A percentile compares a stretch with the other conserved stretches of the same genome.
These are phyloP conservation scores for Euura lappo DNA, from an alignment of 1,140 invertebrate species.

Conservation along the genomic window DNA sequence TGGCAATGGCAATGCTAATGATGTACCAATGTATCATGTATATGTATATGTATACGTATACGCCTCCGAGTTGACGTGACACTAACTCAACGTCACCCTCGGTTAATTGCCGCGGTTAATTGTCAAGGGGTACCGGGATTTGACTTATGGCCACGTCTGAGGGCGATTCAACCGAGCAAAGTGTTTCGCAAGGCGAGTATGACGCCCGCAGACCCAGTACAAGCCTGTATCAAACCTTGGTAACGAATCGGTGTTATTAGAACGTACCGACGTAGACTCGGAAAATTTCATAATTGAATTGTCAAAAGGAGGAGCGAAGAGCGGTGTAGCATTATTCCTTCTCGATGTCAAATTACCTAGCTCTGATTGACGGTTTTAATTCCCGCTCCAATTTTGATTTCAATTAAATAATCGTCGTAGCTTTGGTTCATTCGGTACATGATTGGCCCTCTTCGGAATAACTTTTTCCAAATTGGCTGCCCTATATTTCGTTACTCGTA, in stretches of 20 bases:
- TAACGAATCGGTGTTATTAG: neutral
- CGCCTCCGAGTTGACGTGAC: neutral
- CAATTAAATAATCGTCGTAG: too few species aligned
- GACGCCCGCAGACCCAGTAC: neutral
- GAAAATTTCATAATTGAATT: neutral
- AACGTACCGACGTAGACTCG: neutral
- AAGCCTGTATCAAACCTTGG: too few species aligned
- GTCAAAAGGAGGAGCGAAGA: neutral
- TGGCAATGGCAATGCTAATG: neutral
- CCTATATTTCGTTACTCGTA: too few species aligned
- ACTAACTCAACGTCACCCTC: neutral
- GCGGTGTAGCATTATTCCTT: neutral
- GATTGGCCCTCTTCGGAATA: too few species aligned
- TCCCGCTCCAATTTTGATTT: too few species aligned
- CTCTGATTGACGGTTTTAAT: too few species aligned
- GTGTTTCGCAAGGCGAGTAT: neutral
- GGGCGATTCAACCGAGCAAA: slow-evolving; percentile 4
- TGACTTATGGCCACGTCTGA: neutral
- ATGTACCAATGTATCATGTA: neutral
- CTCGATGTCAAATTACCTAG: neutral
- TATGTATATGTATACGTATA: neutral
- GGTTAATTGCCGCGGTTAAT: neutral
- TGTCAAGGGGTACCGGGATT: neutral
- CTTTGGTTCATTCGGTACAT: too few species aligned
- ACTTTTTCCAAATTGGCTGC: too few species aligned